Evolutionary conservation across 2,113 vertebrate species (phyloP), one percentile per base, ranked within the genome.

Genomic region (Cricetomys ansorgei): DNA sequence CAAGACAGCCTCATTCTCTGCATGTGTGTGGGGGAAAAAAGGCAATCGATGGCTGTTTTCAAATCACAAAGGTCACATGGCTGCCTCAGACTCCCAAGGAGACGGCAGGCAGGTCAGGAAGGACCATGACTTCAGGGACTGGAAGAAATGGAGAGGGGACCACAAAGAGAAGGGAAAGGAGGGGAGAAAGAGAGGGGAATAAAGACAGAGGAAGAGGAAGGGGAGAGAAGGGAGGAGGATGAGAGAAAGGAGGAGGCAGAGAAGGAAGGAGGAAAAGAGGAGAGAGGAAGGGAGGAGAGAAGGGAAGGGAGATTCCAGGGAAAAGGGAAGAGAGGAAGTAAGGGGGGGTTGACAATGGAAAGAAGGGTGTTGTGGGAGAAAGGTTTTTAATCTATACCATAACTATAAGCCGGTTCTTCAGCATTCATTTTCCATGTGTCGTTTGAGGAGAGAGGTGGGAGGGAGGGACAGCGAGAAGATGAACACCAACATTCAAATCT

Each of bases 331-430:
- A n/a, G 2, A 21, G 3, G 37, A 27, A 1, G 43, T 27, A 4
- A 11, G 4, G 21, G 43, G 7, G 37, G 13, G 15, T 9, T 1
- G 16, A 7, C 5, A 13, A 31, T 11, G 11, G 34, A 16, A 0
- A n/a, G 31, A 43, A 3, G 1, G 2, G 57, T 34, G 50, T 16
- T 50, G 59, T 0, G 15, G 23, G 67, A 16, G 40, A 0, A 25
- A 55, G 40, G 16, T 3, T 37, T 59, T n/a, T 21, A 21, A 50
- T 57, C 40, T 13, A 25, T 40, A 25, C 0, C 77, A 6, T 8
- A n/a, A 2, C 16, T 31, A 29, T 23, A 64, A 40, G 23, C 27
- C 12, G n/a, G 27, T 17, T 81, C 79, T 88, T 62, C 43, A 62
- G 67, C 48, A 37, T 19, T 34, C 34, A 62, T 16, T 72, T 93